Percentiles rank a stretch among this genome's conserved stretches.
phyloP scores from a whole-genome alignment of 2,888 invertebrate genomes.

The Agriopis leucophaearia region DNA sequence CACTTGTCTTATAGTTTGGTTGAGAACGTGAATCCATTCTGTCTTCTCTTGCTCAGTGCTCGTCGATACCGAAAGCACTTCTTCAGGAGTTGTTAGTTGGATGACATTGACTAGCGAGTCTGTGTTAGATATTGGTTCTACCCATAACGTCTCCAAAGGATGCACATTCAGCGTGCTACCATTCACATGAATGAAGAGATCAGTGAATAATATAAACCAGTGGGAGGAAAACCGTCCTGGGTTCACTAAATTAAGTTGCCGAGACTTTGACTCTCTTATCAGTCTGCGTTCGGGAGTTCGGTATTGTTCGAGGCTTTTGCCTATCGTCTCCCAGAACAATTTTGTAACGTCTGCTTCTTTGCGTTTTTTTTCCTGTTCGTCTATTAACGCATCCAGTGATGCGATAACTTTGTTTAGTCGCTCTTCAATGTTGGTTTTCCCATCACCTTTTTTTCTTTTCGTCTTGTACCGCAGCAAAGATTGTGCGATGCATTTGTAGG shows the following conservation, averaged over 20 bases:
- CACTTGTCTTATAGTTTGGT: constrained; percentile 89
- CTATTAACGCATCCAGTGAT: constrained; percentile 88
- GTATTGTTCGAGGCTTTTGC: constrained; percentile 88
- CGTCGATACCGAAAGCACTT: constrained; percentile 89
- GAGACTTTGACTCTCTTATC: constrained; percentile 91
- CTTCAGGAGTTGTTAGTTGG: constrained; percentile 92
- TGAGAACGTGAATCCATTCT: constrained; percentile 92
- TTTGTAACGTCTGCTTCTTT: constrained; percentile 90
- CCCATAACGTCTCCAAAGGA: constrained; percentile 92
- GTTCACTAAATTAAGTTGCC: constrained; percentile 89
- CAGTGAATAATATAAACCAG: constrained; percentile 93
- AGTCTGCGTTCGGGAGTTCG: constrained; percentile 90
- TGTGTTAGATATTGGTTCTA: constrained; percentile 90
- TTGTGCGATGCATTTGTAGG: constrained; percentile 88
- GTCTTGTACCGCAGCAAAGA: constrained; percentile 82
- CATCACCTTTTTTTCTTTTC: constrained; percentile 72
- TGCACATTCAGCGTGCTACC: constrained; percentile 89
- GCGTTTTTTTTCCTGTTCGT: constrained; percentile 87
- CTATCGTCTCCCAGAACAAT: constrained; percentile 91
- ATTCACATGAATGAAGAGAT: constrained; percentile 91
- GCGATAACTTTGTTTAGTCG: constrained; percentile 85
- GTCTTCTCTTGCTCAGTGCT: constrained; percentile 90
- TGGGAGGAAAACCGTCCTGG: constrained; percentile 92
- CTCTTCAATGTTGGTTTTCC: constrained; percentile 81
- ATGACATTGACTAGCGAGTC: constrained; percentile 88